Percentiles rank a stretch among this genome's conserved stretches.
These are phyloP conservation scores for Physella acuta DNA, from an alignment of 1,140 invertebrate species.

Conservation along the genomic window DNA sequence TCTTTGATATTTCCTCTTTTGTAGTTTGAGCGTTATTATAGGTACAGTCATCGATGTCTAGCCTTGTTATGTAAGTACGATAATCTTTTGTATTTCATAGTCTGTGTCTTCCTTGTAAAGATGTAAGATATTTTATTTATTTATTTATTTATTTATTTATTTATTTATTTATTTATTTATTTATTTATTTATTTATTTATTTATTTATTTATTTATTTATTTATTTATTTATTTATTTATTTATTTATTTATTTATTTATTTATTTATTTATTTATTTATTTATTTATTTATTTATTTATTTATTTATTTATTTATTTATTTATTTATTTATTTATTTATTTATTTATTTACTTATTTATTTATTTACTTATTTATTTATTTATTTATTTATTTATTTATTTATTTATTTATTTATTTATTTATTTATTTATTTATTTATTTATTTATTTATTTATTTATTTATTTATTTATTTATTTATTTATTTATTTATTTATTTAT, in stretches of 20 bases:
- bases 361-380: too few species aligned
- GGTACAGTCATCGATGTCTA: too few species aligned
- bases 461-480: not conserved
- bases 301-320: not conserved
- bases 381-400: not conserved
- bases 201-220: not conserved
- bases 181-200: not conserved
- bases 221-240: too few species aligned
- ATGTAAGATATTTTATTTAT: not conserved
- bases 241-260: not conserved
- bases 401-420: not conserved
- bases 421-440: not conserved
- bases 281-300: not conserved
- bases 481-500: not conserved
- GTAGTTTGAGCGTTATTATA: too few species aligned
- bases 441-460: not conserved
- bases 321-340: not conserved
- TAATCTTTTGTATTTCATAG: too few species aligned
- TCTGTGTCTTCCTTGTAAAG: too few species aligned
- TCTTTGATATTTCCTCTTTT: too few species aligned
- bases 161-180: not conserved
- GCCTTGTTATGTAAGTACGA: too few species aligned
- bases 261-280: not conserved
- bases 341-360: too few species aligned
- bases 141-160: not conserved